A percentile compares a stretch with the other conserved stretches of the same genome.
phyloP scores from a whole-genome alignment of 2,113 vertebrate genomes.

The Toxostoma redivivum region DNA sequence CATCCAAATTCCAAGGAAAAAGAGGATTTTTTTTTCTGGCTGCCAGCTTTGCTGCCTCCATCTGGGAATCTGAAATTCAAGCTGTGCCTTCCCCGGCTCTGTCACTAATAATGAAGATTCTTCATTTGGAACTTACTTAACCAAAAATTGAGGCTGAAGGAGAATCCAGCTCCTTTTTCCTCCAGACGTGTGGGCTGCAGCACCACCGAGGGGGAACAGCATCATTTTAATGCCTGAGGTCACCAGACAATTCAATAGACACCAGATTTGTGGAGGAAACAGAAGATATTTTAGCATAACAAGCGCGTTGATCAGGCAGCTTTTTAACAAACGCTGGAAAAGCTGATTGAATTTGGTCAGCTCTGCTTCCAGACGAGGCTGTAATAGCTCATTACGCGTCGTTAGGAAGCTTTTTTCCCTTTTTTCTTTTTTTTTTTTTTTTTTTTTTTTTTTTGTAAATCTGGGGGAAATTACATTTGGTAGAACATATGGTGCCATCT shows the following conservation, averaged over 20 bases:
- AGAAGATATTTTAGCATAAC: background rate
- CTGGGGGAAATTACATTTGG: slow-evolving; percentile 1
- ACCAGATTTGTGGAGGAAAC: background rate
- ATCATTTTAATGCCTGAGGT: background rate
- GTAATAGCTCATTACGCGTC: background rate
- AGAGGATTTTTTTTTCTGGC: background rate
- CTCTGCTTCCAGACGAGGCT: background rate
- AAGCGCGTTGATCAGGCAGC: background rate
- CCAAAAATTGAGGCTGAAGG: background rate
- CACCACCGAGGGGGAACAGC: background rate
- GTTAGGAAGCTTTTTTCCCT: background rate
- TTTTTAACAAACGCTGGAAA: background rate
- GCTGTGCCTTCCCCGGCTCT: slow-evolving; percentile 25
- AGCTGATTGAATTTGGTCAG: background rate
- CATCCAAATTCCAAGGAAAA: background rate
- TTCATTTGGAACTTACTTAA: slow-evolving; percentile 37
- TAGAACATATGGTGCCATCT: background rate
- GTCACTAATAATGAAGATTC: slow-evolving; percentile 32
- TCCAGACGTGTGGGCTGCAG: background rate
- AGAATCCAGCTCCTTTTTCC: background rate
- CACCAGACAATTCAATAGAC: background rate
- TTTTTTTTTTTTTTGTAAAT: background rate
- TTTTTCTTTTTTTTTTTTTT: background rate
- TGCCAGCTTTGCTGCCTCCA: slow-evolving; percentile 22
- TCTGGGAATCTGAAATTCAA: slow-evolving; percentile 38